Evolutionary conservation across 2,888 invertebrate species (phyloP).

Genomic region (Cataglyphis albicans): DNA sequence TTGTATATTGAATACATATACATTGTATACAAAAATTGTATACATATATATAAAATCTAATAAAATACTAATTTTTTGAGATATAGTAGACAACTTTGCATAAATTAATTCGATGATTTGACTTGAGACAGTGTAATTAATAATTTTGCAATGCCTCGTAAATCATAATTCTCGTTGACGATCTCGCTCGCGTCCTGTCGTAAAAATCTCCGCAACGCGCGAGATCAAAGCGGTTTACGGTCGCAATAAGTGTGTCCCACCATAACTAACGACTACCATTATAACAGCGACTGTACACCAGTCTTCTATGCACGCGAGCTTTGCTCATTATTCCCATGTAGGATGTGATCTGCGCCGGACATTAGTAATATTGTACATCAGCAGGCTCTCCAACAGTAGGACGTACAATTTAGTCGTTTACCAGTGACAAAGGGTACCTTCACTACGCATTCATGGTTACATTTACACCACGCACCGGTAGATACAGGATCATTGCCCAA

Average conservation of each 20-base stretch:
- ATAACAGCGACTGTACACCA: constrained; percentile 1
- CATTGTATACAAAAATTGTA: too few species aligned
- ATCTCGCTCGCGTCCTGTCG: constrained; percentile 12
- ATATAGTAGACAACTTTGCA: not conserved
- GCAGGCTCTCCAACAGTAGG: constrained; percentile 59
- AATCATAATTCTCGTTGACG: constrained; percentile 26
- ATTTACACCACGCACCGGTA: constrained; percentile 61
- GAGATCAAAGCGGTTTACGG: constrained; percentile 52
- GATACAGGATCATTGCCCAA: constrained; percentile 67
- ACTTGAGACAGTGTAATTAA: constrained; percentile 8
- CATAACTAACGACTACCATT: constrained; percentile 35
- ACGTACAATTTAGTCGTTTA: constrained; percentile 76
- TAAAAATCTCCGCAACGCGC: constrained; percentile 36
- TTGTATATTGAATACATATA: not conserved
- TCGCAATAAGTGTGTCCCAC: constrained; percentile 36
- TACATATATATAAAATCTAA: not conserved
- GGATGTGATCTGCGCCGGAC: constrained; percentile 69
- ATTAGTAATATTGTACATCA: constrained; percentile 74
- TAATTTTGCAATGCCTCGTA: constrained; percentile 17
- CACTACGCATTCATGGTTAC: constrained; percentile 71
- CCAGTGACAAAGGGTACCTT: constrained; percentile 73
- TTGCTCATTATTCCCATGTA: constrained; percentile 69
- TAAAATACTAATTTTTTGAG: constrained; percentile 2
- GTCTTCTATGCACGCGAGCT: constrained; percentile 40
- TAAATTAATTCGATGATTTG: constrained; percentile 4